Conservation (phyloP, 2,113 vertebrate genomes). For the Toxotes jaculatrix region DNA sequence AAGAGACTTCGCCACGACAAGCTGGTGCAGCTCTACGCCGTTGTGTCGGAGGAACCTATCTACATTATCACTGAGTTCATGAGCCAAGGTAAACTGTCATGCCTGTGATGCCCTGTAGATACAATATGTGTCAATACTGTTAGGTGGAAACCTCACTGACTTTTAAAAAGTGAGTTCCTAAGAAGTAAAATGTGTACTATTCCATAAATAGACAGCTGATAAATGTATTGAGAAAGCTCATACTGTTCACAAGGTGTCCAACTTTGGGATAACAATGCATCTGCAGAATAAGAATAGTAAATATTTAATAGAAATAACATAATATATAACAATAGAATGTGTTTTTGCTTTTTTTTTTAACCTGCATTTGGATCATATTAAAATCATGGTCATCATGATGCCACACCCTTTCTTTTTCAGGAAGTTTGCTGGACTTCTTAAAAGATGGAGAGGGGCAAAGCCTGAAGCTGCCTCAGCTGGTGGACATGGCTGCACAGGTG, state of each 20-base stretch:
- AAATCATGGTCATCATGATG: background rate
- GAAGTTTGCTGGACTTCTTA: constrained; percentile 95
- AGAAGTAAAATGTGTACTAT: background rate
- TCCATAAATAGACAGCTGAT: background rate
- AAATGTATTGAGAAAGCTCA: background rate
- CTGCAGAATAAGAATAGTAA: background rate
- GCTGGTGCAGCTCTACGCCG: constrained; percentile 97
- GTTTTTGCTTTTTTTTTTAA: background rate
- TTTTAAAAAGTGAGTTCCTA: background rate
- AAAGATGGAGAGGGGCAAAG: constrained; percentile 89
- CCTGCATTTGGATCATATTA: background rate
- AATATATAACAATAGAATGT: background rate
- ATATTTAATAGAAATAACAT: background rate
- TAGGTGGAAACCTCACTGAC: constrained; percentile 14
- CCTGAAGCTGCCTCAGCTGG: constrained; percentile 92
- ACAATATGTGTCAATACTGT: constrained; percentile 24
- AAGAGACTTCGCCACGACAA: constrained; percentile 97
- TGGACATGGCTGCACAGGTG: constrained; percentile 98
- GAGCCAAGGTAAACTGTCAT: constrained; percentile 86
- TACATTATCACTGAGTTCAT: constrained; percentile 99
- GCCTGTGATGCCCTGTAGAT: constrained; percentile 28
- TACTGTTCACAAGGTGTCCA: background rate
- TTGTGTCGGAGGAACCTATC: constrained; percentile 98
- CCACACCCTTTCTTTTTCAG: constrained; percentile 75
- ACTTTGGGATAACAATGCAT: background rate